A percentile compares a stretch with the other conserved stretches of the same genome.
Evolutionary conservation across 2,888 invertebrate genomes (phyloP).

Genomic region (Listrodromus nycthemerus): DNA sequence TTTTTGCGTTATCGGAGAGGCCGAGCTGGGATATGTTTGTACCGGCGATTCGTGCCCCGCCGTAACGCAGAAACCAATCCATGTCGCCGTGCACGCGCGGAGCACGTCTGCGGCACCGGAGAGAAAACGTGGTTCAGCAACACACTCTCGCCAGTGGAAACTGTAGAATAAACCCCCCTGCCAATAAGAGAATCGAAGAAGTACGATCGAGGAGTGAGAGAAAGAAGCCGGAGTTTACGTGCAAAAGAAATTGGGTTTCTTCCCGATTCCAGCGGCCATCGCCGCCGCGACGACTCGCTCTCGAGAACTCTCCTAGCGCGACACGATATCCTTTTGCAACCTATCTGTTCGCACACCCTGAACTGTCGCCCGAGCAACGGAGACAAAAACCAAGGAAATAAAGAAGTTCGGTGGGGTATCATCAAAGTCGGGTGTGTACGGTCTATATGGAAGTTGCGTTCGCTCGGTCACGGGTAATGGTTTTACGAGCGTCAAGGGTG

Average conservation of each 20-base stretch:
- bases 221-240: slow-evolving; percentile 39
- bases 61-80: slow-evolving; percentile 53
- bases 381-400: slow-evolving; percentile 69
- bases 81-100: slow-evolving; percentile 31
- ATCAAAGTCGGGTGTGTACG: slow-evolving; percentile 80
- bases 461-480: slow-evolving; percentile 95
- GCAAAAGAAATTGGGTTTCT: slow-evolving; percentile 67
- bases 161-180: slow-evolving; percentile 14
- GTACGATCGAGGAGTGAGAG: slow-evolving; percentile 23
- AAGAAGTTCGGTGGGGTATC: slow-evolving; percentile 74
- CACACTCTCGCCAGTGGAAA: slow-evolving; percentile 38
- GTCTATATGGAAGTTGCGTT: slow-evolving; percentile 81
- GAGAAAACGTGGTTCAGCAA: slow-evolving; percentile 58
- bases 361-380: slow-evolving; percentile 33
- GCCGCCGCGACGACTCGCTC: slow-evolving; percentile 25
- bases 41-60: slow-evolving; percentile 47
- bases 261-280: slow-evolving; percentile 47
- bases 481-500: slow-evolving; percentile 94
- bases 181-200: slow-evolving; percentile 20
- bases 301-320: slow-evolving; percentile 31
- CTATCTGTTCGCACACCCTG: slow-evolving; percentile 34
- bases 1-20: not conserved
- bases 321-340: slow-evolving; percentile 33
- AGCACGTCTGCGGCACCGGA: slow-evolving; percentile 61
- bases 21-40: not conserved